Evolutionary conservation across 2,113 vertebrate species (phyloP), one percentile per base, ranked within the genome.

Genomic region (Phycodurus eques): DNA sequence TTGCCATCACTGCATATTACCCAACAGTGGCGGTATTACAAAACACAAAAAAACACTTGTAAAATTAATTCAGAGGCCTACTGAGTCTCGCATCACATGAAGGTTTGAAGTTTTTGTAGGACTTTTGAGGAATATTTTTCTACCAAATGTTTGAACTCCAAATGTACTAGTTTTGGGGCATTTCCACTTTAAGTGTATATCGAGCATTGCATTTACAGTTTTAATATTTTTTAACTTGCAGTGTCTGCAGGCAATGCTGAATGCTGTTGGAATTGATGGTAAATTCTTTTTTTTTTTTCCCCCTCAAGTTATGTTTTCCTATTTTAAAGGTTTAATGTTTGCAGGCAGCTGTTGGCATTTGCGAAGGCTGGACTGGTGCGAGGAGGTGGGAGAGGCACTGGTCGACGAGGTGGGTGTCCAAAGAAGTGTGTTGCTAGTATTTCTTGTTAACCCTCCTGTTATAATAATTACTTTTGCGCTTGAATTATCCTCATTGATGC

Each of bases 281-380:
- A 90, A 91, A 89, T 17, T n/a, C 22, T 56, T 11, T 75, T n/a
- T 60, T n/a, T 60, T 27, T 44, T 22, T 17, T 66, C 6, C 9
- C 46, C 56, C 13, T 35, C 8, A 61, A 22, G 19, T 27, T 19
- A 13, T 27, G 4, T 47, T 69, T 67, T 22, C 67, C 42, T 31
- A 8, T 57, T 67, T 61, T 27, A 22, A 77, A 72, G 46, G 43
- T 73, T 46, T 13, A n/a, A 31, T 82, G 20, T 78, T 83, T 71
- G 35, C 60, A 93, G 93, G 91, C 65, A 85, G 87, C n/a, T 81
- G 82, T 67, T 98, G 96, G 96, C 95, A 98, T 81, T 89, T 98
- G 70, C 92, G 95, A 67, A 95, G 89, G 81, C 90, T 94, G 20
- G 94, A 97, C 68, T 97, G 96, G 96, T 96, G 95, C 79, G 95